Percentiles rank a stretch among this genome's conserved stretches.
Conservation (phyloP, 2,888 invertebrate species). For the Pollenia amentaria region DNA sequence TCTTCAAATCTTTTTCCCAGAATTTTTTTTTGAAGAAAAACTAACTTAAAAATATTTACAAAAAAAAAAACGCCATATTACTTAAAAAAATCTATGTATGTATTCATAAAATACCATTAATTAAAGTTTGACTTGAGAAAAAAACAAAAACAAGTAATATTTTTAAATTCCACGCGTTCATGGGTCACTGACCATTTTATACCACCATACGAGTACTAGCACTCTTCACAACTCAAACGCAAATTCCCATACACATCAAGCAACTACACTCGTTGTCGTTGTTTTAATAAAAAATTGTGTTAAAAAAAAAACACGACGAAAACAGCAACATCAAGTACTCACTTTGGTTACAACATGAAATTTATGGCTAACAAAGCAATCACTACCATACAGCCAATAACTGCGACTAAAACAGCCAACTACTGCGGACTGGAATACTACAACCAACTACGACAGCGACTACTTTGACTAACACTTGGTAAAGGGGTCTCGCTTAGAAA, state of each 20-base stretch:
- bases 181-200: slow-evolving; percentile 69
- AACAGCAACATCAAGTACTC: not conserved
- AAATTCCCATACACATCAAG: not conserved
- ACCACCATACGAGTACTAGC: slow-evolving; percentile 11
- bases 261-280: not conserved
- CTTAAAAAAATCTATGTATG: not conserved
- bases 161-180: slow-evolving; percentile 66
- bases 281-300: not conserved
- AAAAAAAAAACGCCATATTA: not conserved
- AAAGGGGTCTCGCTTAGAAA: not conserved
- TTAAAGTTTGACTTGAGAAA: slow-evolving; percentile 61
- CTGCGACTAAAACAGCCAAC: slow-evolving; percentile 37
- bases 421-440: not conserved
- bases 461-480: slow-evolving; percentile 35
- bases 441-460: slow-evolving; percentile 18
- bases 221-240: slow-evolving; percentile 17
- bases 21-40: too few species aligned
- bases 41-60: too few species aligned
- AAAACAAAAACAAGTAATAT: slow-evolving; percentile 20
- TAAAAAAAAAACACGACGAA: not conserved
- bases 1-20: too few species aligned
- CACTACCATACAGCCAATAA: slow-evolving; percentile 31
- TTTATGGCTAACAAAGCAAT: slow-evolving; percentile 42
- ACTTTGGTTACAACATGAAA: slow-evolving; percentile 20
- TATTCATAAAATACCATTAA: slow-evolving; percentile 54